Evolutionary conservation across 1,140 invertebrate genomes (phyloP).

Genomic region (Heliothis virescens): DNA sequence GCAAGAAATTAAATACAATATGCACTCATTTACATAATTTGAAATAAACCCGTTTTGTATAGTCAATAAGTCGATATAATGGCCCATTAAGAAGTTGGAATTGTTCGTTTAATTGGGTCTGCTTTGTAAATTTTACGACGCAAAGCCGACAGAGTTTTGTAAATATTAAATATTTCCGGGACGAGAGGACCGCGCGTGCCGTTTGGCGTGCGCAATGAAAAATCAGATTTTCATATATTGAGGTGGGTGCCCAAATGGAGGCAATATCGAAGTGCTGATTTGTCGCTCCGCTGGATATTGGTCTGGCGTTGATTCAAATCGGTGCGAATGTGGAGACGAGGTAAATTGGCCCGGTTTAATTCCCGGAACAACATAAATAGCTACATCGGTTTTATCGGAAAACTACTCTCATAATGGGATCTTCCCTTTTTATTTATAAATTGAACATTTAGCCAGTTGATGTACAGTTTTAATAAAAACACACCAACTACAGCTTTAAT

Average conservation of each 20-base stretch:
- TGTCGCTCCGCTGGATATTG: slow-evolving; percentile 83
- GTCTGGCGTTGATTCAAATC: slow-evolving; percentile 84
- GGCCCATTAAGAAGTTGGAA: slow-evolving; percentile 59
- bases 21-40: neutral
- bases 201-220: slow-evolving; percentile 71
- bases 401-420: no score
- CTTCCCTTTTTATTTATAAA: no score
- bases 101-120: slow-evolving; percentile 56
- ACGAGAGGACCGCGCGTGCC: slow-evolving; percentile 52
- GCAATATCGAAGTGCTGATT: slow-evolving; percentile 85
- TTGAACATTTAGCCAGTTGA: no score
- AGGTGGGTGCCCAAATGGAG: slow-evolving; percentile 81
- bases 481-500: neutral
- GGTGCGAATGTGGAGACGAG: slow-evolving; percentile 68
- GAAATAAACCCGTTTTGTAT: slow-evolving; percentile 19
- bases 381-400: slow-evolving; percentile 33
- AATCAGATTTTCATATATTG: slow-evolving; percentile 83
- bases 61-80: slow-evolving; percentile 55
- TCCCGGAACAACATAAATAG: slow-evolving; percentile 57
- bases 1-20: slow-evolving; percentile 29
- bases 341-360: slow-evolving; percentile 64
- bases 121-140: slow-evolving; percentile 34
- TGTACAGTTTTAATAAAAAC: neutral
- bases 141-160: slow-evolving; percentile 46
- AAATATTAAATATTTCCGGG: slow-evolving; percentile 52